Conservation (phyloP, 2,113 vertebrate species). For the Myotis lucifugus region DNA sequence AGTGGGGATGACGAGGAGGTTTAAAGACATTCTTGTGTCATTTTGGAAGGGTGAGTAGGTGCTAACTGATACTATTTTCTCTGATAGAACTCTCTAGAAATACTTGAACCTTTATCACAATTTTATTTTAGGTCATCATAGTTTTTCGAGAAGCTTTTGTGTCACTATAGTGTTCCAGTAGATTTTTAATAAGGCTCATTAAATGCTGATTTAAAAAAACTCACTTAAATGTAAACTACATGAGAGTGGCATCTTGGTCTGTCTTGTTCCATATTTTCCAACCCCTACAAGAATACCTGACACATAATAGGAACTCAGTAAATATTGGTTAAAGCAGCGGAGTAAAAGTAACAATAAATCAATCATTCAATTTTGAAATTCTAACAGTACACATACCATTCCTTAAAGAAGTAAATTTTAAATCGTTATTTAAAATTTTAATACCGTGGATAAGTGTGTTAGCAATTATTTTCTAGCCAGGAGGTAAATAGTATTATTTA, state of each 20-base stretch:
- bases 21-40: neutral
- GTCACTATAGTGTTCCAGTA: neutral
- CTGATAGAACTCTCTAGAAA: neutral
- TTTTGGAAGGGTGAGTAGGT: neutral
- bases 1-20: too few species aligned
- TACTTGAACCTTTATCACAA: neutral
- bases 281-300: neutral
- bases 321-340: neutral
- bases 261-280: neutral
- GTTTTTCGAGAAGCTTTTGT: neutral
- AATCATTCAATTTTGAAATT: neutral
- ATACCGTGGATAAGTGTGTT: neutral
- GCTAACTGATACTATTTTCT: neutral
- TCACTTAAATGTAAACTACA: neutral
- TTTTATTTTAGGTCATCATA: neutral
- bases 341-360: neutral
- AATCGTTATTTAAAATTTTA: slow-evolving; percentile 8
- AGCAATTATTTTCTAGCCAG: neutral
- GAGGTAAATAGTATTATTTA: neutral
- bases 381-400: neutral
- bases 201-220: neutral
- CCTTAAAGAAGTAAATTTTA: neutral
- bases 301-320: neutral
- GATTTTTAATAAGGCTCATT: neutral
- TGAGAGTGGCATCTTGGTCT: neutral